A percentile compares a stretch with the other conserved stretches of the same genome.
These are phyloP conservation scores for Actinia equina DNA, from an alignment of 64 coral and sea anemone species.

Conservation along the genomic window DNA sequence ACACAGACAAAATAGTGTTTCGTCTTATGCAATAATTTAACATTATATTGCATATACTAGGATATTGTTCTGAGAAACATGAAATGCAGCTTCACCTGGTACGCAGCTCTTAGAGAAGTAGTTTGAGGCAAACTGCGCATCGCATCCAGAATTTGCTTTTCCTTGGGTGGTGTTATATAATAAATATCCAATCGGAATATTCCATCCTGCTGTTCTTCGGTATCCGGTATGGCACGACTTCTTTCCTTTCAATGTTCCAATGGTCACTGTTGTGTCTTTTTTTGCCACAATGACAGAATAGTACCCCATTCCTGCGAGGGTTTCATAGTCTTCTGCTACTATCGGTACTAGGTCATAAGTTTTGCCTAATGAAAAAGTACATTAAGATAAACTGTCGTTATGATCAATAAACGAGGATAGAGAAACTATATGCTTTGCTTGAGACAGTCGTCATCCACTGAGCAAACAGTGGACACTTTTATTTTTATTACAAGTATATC, in stretches of 20 bases:
- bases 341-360: conserved; percentile 41
- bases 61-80: too few relatives aligned
- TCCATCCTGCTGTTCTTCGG: conserved; percentile 69
- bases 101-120: conserved; percentile 77
- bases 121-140: conserved; percentile 35
- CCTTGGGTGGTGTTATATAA: not conserved
- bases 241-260: conserved; percentile 49
- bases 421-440: too few relatives aligned
- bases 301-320: conserved; percentile 1
- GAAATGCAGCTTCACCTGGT: conserved; percentile 49
- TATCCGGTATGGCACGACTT: conserved; percentile 81
- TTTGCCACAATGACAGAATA: conserved; percentile 61
- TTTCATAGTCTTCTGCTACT: conserved; percentile 50
- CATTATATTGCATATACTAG: too few relatives aligned
- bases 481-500: too few relatives aligned
- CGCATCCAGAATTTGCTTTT: conserved; percentile 10
- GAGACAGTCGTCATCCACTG: too few relatives aligned
- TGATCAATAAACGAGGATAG: too few relatives aligned
- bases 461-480: too few relatives aligned
- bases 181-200: conserved; percentile 57
- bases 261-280: not conserved
- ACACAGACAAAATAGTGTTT: too few relatives aligned
- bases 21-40: too few relatives aligned
- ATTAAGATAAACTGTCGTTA: too few relatives aligned
- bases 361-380: conserved; percentile 19